A percentile compares a stretch with the other conserved stretches of the same genome.
Evolutionary conservation across 2,888 invertebrate species (phyloP).

Genomic region (Andrena haemorrhoa): DNA sequence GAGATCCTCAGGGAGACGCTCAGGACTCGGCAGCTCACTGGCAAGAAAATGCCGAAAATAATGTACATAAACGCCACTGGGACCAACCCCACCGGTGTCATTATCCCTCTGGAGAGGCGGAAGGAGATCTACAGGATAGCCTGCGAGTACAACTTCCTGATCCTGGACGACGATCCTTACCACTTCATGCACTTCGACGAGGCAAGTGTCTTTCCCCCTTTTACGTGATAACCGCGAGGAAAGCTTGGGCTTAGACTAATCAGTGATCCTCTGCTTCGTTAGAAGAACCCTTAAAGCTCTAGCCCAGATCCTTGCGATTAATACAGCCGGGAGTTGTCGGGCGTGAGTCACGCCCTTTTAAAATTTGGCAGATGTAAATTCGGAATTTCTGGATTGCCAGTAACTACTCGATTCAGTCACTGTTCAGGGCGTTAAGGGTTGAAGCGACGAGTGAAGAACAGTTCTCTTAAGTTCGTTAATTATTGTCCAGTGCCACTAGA

Average conservation of each 20-base stretch:
- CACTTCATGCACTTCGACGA: constrained; percentile 91
- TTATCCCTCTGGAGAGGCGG: constrained; percentile 88
- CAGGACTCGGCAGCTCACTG: constrained; percentile 84
- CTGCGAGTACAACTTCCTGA: constrained; percentile 91
- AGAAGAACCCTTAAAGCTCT: too few relatives aligned
- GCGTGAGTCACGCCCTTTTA: too few relatives aligned
- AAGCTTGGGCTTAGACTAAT: neutral
- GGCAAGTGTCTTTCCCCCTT: constrained; percentile 81
- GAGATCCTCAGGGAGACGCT: constrained; percentile 87
- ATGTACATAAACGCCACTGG: constrained; percentile 92
- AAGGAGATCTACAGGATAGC: constrained; percentile 91
- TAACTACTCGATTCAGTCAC: neutral
- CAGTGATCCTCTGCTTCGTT: too few relatives aligned
- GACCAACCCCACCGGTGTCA: constrained; percentile 91
- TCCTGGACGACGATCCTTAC: constrained; percentile 94
- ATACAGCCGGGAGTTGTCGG: too few relatives aligned
- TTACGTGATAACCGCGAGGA: neutral
- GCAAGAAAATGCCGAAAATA: constrained; percentile 89
- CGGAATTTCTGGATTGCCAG: too few relatives aligned
- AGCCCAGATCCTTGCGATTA: too few relatives aligned
- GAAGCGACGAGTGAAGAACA: neutral
- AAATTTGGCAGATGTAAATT: too few relatives aligned
- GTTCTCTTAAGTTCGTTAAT: neutral
- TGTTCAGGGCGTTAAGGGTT: neutral
- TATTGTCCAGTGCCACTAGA: neutral